Evolutionary conservation across 2,888 invertebrate species (phyloP).

Genomic region (Tetranychus piercei): DNA sequence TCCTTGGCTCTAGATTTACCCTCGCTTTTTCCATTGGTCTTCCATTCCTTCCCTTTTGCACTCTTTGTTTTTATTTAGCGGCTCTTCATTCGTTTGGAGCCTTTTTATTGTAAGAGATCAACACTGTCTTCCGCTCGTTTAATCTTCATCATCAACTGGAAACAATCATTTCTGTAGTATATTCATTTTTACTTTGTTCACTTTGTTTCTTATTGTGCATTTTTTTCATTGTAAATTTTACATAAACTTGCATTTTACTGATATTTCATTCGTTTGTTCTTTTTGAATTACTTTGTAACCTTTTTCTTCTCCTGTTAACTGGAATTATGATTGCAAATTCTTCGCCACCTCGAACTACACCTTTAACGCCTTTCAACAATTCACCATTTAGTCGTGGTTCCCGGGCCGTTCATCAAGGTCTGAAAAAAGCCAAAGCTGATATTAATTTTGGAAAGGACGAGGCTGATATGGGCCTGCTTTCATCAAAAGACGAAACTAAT

Average conservation of each 20-base stretch:
- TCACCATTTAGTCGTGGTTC: neutral
- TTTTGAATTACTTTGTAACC: neutral
- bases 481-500: neutral
- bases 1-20: neutral
- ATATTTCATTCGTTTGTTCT: neutral
- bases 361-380: neutral
- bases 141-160: neutral
- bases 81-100: neutral
- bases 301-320: neutral
- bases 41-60: neutral
- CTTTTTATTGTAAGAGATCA: no score
- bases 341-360: neutral
- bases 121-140: neutral
- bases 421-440: neutral
- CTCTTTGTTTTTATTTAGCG: neutral
- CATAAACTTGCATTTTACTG: neutral
- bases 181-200: neutral
- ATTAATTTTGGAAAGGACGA: neutral
- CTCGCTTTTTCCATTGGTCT: neutral
- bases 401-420: neutral
- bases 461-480: neutral
- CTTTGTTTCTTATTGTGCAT: neutral
- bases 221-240: neutral
- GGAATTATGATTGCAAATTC: neutral
- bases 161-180: neutral